Percentiles rank a stretch among this genome's conserved stretches.
These are phyloP conservation scores for Oplegnathus fasciatus DNA, from an alignment of 2,113 vertebrate genomes.

Conservation along the genomic window DNA sequence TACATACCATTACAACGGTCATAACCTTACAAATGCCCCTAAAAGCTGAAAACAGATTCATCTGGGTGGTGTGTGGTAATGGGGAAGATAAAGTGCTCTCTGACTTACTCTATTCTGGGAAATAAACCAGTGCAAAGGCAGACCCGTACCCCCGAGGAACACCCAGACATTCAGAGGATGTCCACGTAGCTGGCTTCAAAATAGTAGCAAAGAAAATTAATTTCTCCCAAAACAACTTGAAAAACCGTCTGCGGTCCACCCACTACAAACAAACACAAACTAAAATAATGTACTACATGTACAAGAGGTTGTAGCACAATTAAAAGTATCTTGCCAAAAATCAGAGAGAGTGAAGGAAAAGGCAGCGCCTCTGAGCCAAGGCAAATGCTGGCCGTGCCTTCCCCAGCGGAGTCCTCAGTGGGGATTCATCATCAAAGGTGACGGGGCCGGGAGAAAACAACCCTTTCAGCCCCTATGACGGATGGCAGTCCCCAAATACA, in stretches of 20 bases:
- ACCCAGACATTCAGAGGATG: slow-evolving; percentile 85
- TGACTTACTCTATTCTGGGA: slow-evolving; percentile 62
- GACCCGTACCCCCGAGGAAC: slow-evolving; percentile 84
- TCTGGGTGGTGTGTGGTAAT: slow-evolving; percentile 39
- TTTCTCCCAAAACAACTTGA: slow-evolving; percentile 89
- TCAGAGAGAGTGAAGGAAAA: slow-evolving; percentile 69
- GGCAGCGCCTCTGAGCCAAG: slow-evolving; percentile 84
- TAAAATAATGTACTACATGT: slow-evolving; percentile 82
- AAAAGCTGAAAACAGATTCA: slow-evolving; percentile 34
- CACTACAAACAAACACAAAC: slow-evolving; percentile 86
- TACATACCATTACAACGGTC: slow-evolving; percentile 19
- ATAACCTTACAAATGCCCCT: slow-evolving; percentile 31
- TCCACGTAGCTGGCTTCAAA: slow-evolving; percentile 85
- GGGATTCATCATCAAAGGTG: slow-evolving; percentile 81
- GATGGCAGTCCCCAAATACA: slow-evolving; percentile 76
- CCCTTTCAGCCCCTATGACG: slow-evolving; percentile 71
- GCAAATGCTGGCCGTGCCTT: slow-evolving; percentile 81
- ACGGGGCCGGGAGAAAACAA: slow-evolving; percentile 76
- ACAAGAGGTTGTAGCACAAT: slow-evolving; percentile 87
- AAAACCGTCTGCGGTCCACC: slow-evolving; percentile 85
- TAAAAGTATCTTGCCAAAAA: slow-evolving; percentile 62
- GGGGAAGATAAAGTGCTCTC: slow-evolving; percentile 56
- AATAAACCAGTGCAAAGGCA: slow-evolving; percentile 73
- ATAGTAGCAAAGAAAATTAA: slow-evolving; percentile 88
- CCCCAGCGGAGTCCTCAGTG: slow-evolving; percentile 76